Evolutionary conservation across 2,797 vertebrate genomes (phyloP), one percentile per base, ranked within the genome.

Genomic region (Clarias platycephalus): DNA sequence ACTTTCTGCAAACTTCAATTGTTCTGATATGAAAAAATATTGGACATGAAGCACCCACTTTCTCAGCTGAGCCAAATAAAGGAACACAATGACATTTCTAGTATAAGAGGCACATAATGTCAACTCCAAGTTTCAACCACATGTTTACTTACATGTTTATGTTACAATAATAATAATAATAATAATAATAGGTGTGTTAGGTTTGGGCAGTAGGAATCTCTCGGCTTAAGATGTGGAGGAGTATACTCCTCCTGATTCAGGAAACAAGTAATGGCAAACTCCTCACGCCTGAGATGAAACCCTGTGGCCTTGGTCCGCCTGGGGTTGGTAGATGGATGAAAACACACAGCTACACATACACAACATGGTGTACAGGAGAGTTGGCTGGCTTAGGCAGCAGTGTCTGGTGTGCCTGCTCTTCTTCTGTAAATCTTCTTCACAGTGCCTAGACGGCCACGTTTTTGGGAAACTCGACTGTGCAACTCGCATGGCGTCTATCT

Each of bases 61-160:
- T 62, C 37, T 40, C 22, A 66, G 53, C 31, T 74, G 67, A 62
- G 58, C 40, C 67, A 64, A 53, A 64, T 72, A 22, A 44, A 53
- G 57, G 9, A 37, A 58, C 40, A 57, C 55, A 44, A 44, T 55
- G 40, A 60, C 75, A 28, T 70, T 60, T 84, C 63, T 58, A 58
- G 70, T 75, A 66, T 67, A 76, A 75, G 78, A 85, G 84, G 75
- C 75, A 77, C 75, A 77, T 34, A 22, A 77, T 60, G 12, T 60
- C 57, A 74, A 55, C 13, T 63, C 44, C n/a, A 55, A 57, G 49
- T 31, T 75, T 83, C 20, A 64, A 63, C 22, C 31, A 60, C 5
- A 57, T 40, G 53, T 86, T 72, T 7, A 53, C 83, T 80, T 86
- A 60, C 5, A 57, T 40, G 53, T 86, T 72, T 7, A 53, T 85